phyloP scores from a whole-genome alignment of 2,888 invertebrate species.

The Melanophora roralis region DNA sequence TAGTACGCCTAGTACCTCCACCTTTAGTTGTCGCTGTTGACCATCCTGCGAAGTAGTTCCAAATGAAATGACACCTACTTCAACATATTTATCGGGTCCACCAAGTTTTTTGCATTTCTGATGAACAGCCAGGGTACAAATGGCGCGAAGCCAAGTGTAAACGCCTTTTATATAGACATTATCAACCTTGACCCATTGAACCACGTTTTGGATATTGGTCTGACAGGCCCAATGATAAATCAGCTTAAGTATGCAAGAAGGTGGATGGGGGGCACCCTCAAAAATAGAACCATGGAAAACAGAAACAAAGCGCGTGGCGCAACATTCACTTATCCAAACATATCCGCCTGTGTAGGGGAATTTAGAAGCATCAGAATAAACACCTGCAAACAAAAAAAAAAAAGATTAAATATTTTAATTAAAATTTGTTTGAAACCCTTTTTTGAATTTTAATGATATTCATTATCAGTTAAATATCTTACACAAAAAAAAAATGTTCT shows the following conservation, averaged over 20 bases:
- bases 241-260: constrained; percentile 88
- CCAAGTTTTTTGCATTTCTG: constrained; percentile 86
- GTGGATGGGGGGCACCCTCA: constrained; percentile 90
- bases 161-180: constrained; percentile 83
- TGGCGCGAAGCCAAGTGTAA: constrained; percentile 85
- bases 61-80: constrained; percentile 90
- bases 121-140: constrained; percentile 88
- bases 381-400: constrained; percentile 78
- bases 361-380: constrained; percentile 90
- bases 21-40: constrained; percentile 87
- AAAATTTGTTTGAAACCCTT: too few relatives aligned
- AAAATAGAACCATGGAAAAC: constrained; percentile 92
- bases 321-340: constrained; percentile 94
- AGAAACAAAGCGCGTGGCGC: constrained; percentile 89
- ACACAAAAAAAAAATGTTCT: too few relatives aligned
- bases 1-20: constrained; percentile 90
- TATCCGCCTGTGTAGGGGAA: constrained; percentile 93
- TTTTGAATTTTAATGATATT: too few relatives aligned
- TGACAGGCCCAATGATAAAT: constrained; percentile 96
- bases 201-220: constrained; percentile 91
- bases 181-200: constrained; percentile 91
- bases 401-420: too few relatives aligned
- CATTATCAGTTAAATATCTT: too few relatives aligned
- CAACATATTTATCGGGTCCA: constrained; percentile 84
- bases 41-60: constrained; percentile 91